Base-by-base conservation (phyloP, 1,140 invertebrate species). In the Cylas formicarius region DNA sequence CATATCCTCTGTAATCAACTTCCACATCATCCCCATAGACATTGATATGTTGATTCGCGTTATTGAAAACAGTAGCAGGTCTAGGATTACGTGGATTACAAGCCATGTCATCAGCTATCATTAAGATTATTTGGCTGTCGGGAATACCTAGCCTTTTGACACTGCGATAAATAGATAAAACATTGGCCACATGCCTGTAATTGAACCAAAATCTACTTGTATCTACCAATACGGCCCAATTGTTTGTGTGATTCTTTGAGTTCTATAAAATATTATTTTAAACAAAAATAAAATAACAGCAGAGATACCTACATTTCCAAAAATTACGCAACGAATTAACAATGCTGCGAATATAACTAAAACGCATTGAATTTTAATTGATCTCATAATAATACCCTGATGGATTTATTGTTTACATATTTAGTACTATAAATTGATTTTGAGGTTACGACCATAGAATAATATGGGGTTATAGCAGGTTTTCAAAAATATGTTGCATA, bases 151-250 rank as follows among this genome's bases (percentile, higher is more conserved):
- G 72, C 13, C 95, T 73, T 69, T 99, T 99, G 0, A 99, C 92
- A 63, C 92, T 97, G 0, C 94, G 78, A 63, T 99, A 99, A 58
- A 99, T 92, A 0, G 95, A 98, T 23, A 99, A 70, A 0, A 97
- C 96, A 69, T 99, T 99, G 1, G 96, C 93, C 9, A 97, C 93
- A 81, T 99, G 97, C 22, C 97, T 77, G 67, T 99, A 99, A 68
- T 99, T 99, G 57, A 98, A 99, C 96, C 96, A 99, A 71, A 98
- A 99, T 40, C 95, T 72, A 2, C 94, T 98, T 0, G 95, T 97
- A 63, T 97, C 93, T 0, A 99, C 95, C 40, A 99, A 69, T 9
- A 99, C 94, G 3, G 96, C 96, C 96, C 96, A 99, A 67, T 99
- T 99, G 64, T 99, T 99, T 2, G 94, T 94, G 63, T 98, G 95